phyloP scores from a whole-genome alignment of 2,797 vertebrate species.

The Lepidocolaptes lacrymiger region DNA sequence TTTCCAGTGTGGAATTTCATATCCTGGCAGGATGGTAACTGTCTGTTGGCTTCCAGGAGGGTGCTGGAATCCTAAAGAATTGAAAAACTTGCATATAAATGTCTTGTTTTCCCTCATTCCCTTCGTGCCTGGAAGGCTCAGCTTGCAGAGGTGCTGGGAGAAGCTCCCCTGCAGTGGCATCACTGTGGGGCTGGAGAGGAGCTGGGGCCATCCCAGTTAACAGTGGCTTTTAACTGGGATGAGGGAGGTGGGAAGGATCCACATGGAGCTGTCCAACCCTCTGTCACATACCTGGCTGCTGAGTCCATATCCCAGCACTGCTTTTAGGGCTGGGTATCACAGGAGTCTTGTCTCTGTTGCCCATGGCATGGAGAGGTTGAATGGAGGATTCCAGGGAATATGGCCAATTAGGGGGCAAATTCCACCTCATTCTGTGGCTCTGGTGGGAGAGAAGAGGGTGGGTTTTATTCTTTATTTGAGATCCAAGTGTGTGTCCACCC shows the following conservation, averaged over 20 bases:
- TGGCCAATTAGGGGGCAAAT: fast-evolving
- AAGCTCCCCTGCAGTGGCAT: neutral
- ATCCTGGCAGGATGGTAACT: no score
- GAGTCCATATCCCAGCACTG: neutral
- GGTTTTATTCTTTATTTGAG: neutral
- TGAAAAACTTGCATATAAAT: neutral
- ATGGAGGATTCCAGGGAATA: neutral
- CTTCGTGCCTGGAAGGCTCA: neutral
- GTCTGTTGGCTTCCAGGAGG: neutral
- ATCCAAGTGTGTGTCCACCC: neutral
- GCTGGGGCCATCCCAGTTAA: fast-evolving
- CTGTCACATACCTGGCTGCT: neutral
- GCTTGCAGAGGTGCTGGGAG: neutral
- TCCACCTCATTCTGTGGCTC: neutral
- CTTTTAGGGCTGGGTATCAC: neutral
- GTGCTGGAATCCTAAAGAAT: neutral
- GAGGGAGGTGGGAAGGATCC: neutral
- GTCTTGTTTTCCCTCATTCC: neutral
- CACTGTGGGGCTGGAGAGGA: neutral
- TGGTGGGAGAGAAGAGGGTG: neutral
- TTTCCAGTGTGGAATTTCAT: neutral
- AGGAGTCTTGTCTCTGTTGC: neutral
- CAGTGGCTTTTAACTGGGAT: neutral
- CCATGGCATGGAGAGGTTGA: fast-evolving
- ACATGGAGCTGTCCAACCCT: neutral